Percentiles rank a stretch among this genome's conserved stretches.
Evolutionary conservation across 2,888 invertebrate species (phyloP).

Genomic region (Eilema depressum): DNA sequence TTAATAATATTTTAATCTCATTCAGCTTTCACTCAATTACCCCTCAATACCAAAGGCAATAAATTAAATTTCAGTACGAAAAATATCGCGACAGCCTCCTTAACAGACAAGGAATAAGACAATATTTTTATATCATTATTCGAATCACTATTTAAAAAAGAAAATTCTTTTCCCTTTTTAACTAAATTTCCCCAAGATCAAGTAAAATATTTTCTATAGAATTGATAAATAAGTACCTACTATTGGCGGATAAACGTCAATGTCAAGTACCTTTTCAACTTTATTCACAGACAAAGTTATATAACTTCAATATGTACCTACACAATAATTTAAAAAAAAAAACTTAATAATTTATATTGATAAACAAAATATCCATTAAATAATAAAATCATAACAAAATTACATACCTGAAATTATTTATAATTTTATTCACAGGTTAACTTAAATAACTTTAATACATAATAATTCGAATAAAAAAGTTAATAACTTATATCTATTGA

Average conservation of each 20-base stretch:
- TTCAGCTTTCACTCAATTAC: neutral
- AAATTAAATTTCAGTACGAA: no score
- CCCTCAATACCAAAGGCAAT: neutral
- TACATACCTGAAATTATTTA: no score
- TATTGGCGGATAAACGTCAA: neutral
- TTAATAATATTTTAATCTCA: constrained; percentile 1
- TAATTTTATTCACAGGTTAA: neutral
- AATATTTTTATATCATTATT: no score
- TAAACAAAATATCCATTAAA: no score
- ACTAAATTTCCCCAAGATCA: neutral
- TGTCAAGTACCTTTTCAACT: neutral
- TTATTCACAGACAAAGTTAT: neutral
- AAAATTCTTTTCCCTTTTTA: neutral
- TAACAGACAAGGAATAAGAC: neutral
- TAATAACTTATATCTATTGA: no score
- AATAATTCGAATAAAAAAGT: no score
- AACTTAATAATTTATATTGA: no score
- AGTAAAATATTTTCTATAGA: neutral
- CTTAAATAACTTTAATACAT: neutral
- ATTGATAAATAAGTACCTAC: neutral
- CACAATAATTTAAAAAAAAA: neutral
- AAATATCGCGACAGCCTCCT: no score
- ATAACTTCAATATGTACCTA: no score
- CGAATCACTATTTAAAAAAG: neutral
- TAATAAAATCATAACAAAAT: neutral